Evolutionary conservation across 2,888 invertebrate genomes (phyloP), one percentile per base, ranked within the genome.

Genomic region (Drosophila mulleri): DNA sequence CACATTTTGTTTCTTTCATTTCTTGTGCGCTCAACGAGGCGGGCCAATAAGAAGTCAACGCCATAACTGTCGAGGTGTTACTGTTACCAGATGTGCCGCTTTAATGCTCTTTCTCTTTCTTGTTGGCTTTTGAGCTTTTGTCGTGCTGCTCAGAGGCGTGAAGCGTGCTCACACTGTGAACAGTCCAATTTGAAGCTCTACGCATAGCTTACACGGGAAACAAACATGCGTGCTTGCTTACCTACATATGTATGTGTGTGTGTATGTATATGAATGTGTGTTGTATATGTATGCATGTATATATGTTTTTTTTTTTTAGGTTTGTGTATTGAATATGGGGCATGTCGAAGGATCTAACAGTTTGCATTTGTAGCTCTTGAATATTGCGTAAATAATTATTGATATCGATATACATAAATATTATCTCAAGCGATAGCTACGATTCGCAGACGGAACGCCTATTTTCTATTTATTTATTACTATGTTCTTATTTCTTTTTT

Each of bases 21-120:
- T 58, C 37, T 60, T 58, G 53, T 6, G 35, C 77, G 41, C 18
- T n/a, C 47, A 23, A 44, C 47, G 57, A 58, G 73, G 54, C 60
- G 48, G 53, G 45, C 69, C 77, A 72, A 70, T 74, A 67, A 74
- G 65, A 80, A 82, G 67, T 78, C 72, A 80, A 75, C 78, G 65
- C 72, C 68, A 78, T 82, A 74, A 73, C 74, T 69, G 59, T 74
- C 53, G 66, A 56, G 45, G 42, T 61, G 57, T 56, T 60, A 61
- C 67, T 67, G 67, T 61, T 67, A 58, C 26, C 53, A 62, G 56
- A 41, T 59, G 47, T n/a, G 42, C 14, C 50, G 48, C 26, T 26
- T 7, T 6, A 26, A 26, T 5, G 5, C 37, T 41, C 29, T 35
- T 20, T 44, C 16, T 57, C 23, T 45, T 23, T 57, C 32, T 35